Evolutionary conservation across 2,113 vertebrate genomes (phyloP).

Genomic region (Gymnorhina tibicen): DNA sequence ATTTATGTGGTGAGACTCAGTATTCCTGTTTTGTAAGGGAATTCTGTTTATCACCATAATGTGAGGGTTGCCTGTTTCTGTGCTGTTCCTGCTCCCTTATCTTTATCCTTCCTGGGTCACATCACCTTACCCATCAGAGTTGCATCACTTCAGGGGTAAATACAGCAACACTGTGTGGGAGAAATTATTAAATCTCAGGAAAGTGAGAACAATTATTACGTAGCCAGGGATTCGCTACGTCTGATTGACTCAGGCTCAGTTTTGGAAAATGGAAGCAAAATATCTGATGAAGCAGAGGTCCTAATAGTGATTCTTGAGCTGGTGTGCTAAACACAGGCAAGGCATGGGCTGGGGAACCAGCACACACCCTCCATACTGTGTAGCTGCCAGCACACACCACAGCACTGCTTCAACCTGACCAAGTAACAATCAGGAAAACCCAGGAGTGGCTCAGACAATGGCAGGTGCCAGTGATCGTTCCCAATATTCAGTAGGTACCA

Average conservation of each 20-base stretch:
- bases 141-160: neutral
- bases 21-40: neutral
- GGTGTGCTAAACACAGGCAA: neutral
- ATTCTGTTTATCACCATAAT: neutral
- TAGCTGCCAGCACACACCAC: neutral
- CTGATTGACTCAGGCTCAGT: neutral
- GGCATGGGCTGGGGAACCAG: neutral
- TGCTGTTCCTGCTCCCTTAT: neutral
- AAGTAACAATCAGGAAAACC: neutral
- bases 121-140: neutral
- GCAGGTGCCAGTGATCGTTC: fast-evolving
- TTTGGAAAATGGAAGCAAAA: neutral
- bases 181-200: neutral
- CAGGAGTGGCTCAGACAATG: neutral
- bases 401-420: neutral
- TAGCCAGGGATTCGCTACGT: fast-evolving
- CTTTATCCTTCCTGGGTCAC: neutral
- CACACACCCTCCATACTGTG: fast-evolving
- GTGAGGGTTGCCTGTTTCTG: neutral
- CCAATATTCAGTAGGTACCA: neutral
- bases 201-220: neutral
- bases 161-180: neutral
- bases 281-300: neutral
- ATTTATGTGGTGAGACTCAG: neutral
- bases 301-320: fast-evolving